Percentiles rank a stretch among this genome's conserved stretches.
These are phyloP conservation scores for Lepus oiostolus DNA, from an alignment of 2,797 vertebrate genomes.

Conservation along the genomic window DNA sequence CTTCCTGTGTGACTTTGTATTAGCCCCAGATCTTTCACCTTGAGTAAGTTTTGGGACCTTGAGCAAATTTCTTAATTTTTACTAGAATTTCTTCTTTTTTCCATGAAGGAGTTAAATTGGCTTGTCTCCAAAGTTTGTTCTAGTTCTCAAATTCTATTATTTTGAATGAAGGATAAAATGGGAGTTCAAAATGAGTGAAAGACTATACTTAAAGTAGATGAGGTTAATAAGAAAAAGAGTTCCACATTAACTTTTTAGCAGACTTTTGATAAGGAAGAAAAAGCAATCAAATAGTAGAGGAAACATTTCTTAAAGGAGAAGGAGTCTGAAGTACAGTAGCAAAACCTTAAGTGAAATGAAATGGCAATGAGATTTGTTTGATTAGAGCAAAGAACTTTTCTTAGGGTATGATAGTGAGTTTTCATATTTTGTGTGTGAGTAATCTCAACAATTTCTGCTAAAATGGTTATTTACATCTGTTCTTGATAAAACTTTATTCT, in stretches of 20 bases:
- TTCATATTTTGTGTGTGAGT: neutral
- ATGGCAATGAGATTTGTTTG: slow-evolving; percentile 10
- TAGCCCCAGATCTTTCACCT: neutral
- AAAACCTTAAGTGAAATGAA: neutral
- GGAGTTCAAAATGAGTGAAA: slow-evolving; percentile 18
- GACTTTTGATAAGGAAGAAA: neutral
- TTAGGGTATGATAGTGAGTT: neutral
- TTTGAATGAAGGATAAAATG: slow-evolving; percentile 51
- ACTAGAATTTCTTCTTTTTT: slow-evolving; percentile 47
- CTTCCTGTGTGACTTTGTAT: neutral
- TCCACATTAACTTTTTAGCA: slow-evolving; percentile 1
- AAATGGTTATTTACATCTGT: slow-evolving; percentile 23
- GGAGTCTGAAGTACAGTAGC: neutral
- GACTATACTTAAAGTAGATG: neutral
- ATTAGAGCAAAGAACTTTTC: neutral
- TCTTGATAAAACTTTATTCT: slow-evolving; percentile 33
- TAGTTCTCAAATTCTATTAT: neutral
- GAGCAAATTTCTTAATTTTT: slow-evolving; percentile 17
- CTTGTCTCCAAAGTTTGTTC: slow-evolving; percentile 42
- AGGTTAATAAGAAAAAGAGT: slow-evolving; percentile 20
- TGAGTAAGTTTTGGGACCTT: slow-evolving; percentile 8
- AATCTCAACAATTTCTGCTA: slow-evolving; percentile 46
- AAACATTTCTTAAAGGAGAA: slow-evolving; percentile 9
- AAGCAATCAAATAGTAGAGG: neutral
- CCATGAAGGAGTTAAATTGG: neutral